Conservation (phyloP, 2,888 invertebrate species). For the Epistrophe eligans region DNA sequence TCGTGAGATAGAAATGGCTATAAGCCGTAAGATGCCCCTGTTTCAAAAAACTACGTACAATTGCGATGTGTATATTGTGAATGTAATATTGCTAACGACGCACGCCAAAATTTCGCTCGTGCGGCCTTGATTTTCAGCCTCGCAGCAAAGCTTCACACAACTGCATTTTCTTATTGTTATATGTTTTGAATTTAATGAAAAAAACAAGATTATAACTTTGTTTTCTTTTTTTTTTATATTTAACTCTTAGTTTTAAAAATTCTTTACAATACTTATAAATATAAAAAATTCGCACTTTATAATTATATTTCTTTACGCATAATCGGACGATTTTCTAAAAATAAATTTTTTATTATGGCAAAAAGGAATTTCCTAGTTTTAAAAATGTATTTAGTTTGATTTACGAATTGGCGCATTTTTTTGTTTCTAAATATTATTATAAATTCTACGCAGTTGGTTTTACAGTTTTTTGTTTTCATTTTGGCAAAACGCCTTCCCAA, state of each 20-base stretch:
- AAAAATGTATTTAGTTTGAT: conserved; percentile 27
- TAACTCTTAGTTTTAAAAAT: neutral
- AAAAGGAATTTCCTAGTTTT: conserved; percentile 19
- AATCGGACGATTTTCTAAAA: neutral
- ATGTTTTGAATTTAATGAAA: neutral
- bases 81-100: neutral
- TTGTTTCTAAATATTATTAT: conserved; percentile 40
- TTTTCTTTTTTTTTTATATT: neutral
- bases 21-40: neutral
- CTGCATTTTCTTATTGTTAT: neutral
- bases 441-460: conserved; percentile 40
- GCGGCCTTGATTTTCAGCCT: conserved; percentile 16
- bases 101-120: conserved; percentile 27
- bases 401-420: conserved; percentile 28
- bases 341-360: neutral
- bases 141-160: neutral
- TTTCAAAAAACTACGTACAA: neutral
- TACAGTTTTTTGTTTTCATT: neutral
- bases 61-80: neutral
- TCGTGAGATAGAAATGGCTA: too few species aligned
- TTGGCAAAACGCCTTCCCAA: conserved; percentile 22
- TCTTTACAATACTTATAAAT: neutral
- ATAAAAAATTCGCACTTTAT: neutral
- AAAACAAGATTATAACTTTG: neutral
- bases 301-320: neutral